A percentile compares a stretch with the other conserved stretches of the same genome.
phyloP scores from a whole-genome alignment of 2,888 invertebrate genomes.

The Athrips mouffetella region DNA sequence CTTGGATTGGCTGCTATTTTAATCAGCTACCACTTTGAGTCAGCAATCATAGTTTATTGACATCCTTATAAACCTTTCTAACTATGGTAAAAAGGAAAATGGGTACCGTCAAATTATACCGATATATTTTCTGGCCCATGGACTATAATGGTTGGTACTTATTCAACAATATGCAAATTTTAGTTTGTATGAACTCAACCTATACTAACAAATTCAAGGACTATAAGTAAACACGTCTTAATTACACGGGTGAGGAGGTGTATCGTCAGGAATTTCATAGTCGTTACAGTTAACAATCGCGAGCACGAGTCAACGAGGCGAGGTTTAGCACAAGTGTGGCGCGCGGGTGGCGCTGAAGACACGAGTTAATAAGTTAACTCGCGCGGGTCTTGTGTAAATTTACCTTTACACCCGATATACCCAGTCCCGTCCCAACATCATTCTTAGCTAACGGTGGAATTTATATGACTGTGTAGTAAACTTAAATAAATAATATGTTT shows the following conservation, averaged over 20 bases:
- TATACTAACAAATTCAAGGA: slow-evolving; percentile 1
- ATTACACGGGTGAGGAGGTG: slow-evolving; percentile 1
- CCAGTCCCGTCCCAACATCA: slow-evolving; percentile 57
- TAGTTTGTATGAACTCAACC: too few species aligned
- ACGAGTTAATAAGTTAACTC: slow-evolving; percentile 74
- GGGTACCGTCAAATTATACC: too few species aligned
- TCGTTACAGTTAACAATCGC: slow-evolving; percentile 32
- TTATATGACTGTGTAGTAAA: slow-evolving; percentile 54
- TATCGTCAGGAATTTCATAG: slow-evolving; percentile 51
- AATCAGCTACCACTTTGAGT: too few species aligned
- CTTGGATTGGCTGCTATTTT: too few species aligned
- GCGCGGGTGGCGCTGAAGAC: slow-evolving; percentile 29
- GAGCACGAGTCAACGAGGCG: neutral
- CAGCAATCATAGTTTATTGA: too few species aligned
- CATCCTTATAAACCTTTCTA: too few species aligned
- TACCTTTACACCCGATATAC: slow-evolving; percentile 70
- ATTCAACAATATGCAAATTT: too few species aligned
- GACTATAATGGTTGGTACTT: too few species aligned
- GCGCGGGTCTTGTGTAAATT: slow-evolving; percentile 72
- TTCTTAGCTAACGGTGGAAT: slow-evolving; percentile 70
- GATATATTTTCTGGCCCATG: too few species aligned
- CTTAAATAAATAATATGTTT: too few species aligned
- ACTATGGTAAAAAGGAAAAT: too few species aligned
- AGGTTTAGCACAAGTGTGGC: neutral
- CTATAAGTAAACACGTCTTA: slow-evolving; percentile 9